These are phyloP conservation scores for Holocentrus rufus DNA, from an alignment of 2,797 vertebrate species.

Conservation along the genomic window DNA sequence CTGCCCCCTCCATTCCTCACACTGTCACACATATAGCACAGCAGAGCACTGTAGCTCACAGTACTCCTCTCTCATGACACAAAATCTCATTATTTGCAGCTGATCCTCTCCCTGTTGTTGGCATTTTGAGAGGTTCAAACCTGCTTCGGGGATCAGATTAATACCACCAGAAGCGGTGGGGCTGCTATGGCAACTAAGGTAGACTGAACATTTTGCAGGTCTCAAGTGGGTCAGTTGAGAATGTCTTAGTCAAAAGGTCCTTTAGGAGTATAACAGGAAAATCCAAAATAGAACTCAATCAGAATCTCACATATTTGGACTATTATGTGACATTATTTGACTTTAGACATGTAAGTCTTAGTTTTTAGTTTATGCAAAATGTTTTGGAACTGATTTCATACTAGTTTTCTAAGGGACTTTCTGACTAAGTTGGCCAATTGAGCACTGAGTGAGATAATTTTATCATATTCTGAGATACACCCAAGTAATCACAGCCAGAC, in stretches of 20 bases:
- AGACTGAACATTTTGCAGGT: constrained; percentile 66
- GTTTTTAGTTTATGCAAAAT: neutral
- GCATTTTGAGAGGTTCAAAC: constrained; percentile 50
- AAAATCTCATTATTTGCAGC: constrained; percentile 54
- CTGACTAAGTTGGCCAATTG: neutral
- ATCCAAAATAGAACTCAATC: constrained; percentile 11
- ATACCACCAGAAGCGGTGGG: constrained; percentile 43
- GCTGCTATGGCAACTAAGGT: constrained; percentile 65
- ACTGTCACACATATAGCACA: constrained; percentile 24
- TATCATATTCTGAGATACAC: constrained; percentile 13
- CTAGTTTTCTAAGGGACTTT: neutral
- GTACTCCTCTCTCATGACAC: constrained; percentile 25
- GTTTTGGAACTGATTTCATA: neutral
- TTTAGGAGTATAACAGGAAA: neutral
- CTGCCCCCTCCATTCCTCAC: neutral
- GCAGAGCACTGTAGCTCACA: neutral
- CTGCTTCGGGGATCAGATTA: constrained; percentile 46
- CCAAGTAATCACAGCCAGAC: neutral
- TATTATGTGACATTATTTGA: no score
- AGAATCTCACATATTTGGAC: neutral
- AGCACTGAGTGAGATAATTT: neutral
- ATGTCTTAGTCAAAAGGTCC: constrained; percentile 14
- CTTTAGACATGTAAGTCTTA: neutral
- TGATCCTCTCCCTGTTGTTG: constrained; percentile 43
- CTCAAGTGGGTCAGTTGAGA: constrained; percentile 39